Evolutionary conservation across 2,797 vertebrate species (phyloP).

Genomic region (Gallinago solitaria): DNA sequence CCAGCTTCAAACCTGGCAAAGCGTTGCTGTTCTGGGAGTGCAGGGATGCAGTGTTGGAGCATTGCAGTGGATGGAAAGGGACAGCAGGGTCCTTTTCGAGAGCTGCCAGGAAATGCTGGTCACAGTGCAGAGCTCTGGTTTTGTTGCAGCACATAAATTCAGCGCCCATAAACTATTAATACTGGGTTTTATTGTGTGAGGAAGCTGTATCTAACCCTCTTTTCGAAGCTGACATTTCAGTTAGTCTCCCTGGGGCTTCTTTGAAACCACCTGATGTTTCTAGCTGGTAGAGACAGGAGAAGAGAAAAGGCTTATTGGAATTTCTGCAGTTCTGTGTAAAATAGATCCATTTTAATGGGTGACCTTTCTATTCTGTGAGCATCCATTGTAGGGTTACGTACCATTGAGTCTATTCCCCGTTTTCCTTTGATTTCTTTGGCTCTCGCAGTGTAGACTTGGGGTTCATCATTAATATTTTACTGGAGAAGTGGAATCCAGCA

Average conservation of each 20-base stretch:
- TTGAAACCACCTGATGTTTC: constrained; percentile 44
- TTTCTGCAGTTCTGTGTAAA: constrained; percentile 23
- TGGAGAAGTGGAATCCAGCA: not conserved
- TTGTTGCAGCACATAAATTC: not conserved
- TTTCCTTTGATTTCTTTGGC: not conserved
- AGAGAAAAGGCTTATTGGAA: constrained; percentile 46
- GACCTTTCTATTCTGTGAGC: not conserved
- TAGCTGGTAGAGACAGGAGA: not conserved
- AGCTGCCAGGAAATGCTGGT: not conserved
- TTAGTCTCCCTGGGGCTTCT: constrained; percentile 3
- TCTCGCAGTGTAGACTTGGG: not conserved
- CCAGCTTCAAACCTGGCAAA: not conserved
- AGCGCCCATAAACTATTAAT: not conserved
- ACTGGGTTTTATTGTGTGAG: not conserved
- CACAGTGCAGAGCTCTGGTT: not conserved
- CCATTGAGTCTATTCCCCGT: not conserved
- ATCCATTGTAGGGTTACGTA: not conserved
- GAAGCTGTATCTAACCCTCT: not conserved
- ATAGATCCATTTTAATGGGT: constrained; percentile 3
- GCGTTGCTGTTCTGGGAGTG: accelerated
- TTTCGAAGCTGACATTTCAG: constrained; percentile 27
- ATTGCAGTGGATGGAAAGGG: not conserved
- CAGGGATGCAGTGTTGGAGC: accelerated
- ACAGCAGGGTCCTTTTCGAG: not conserved
- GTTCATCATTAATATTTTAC: constrained; percentile 17